Base-by-base conservation (phyloP, 2,113 vertebrate genomes). In the Pluvialis apricaria region DNA sequence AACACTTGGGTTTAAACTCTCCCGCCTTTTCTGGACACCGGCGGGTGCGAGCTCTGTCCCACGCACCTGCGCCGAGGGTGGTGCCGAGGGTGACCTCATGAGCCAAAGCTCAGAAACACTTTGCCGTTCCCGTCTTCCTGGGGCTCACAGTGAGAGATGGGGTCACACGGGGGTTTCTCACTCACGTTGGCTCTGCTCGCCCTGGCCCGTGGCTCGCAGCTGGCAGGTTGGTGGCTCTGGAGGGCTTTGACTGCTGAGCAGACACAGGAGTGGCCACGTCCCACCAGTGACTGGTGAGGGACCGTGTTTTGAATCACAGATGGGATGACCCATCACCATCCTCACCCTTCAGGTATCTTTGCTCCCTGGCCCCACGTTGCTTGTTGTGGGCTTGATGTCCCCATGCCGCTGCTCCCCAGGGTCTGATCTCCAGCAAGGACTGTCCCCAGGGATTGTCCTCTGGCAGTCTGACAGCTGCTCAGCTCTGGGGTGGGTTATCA, bases 71-170 rank as follows among this genome's bases (percentile, higher is more conserved):
- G 1, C 3, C 1, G 54, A 55, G 69, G 6, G 11, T 8, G 40
- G 0, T 6, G 1, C 3, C 1, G 54, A 55, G 69, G 6, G 11
- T 8, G 40, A 76, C 21, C 10, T 51, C 2, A 1, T 0, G 13
- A 13, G 34, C 17, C 15, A 10, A 42, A 38, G 62, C 57, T 65
- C 0, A 3, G 78, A 18, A 64, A 13, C 29, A 2, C 49, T 17
- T 64, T 4, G 13, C 38, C n/a, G 2, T 49, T 73, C 40, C n/a
- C 3, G 2, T 28, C 52, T 60, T 47, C 34, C 32, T 0, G 1
- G 17, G 21, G 38, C 38, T 75, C 15, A 6, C 0, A 1, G 32
- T 6, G 15, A 65, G 40, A 29, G 64, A 18, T 0, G 11, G 45
- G 21, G 10, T n/a, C 14, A 9, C 15, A 2, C 0, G 0, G 16